Evolutionary conservation across 1,140 invertebrate genomes (phyloP).

Genomic region (Homalodisca vitripennis): DNA sequence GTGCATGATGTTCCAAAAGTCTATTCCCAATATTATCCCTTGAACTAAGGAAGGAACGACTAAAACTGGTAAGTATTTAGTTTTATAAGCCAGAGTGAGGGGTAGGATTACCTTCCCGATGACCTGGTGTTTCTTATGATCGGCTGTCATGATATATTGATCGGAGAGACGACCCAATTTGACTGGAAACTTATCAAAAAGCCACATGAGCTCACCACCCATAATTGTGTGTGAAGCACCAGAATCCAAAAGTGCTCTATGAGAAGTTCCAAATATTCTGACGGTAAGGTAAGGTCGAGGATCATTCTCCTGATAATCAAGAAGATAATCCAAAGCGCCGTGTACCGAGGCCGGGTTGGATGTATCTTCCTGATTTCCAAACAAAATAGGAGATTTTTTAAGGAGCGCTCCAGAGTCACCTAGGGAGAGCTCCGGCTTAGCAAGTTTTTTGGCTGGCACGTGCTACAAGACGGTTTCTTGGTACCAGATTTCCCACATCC

Average conservation of each 20-base stretch:
- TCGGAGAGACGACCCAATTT: not conserved
- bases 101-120: not conserved
- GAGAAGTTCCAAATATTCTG: not conserved
- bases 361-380: not conserved
- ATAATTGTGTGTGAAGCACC: not conserved
- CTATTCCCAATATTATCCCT: not conserved
- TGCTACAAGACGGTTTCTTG: not conserved
- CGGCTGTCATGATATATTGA: not conserved
- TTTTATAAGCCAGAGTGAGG: not conserved
- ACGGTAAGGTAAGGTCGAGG: not conserved
- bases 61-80: not conserved
- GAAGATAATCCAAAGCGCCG: not conserved
- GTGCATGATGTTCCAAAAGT: conserved; percentile 5
- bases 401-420: no score
- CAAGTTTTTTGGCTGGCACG: not conserved
- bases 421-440: not conserved
- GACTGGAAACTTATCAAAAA: not conserved
- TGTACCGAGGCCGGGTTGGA: not conserved
- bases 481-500: not conserved
- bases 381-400: no score
- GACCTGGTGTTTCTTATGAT: not conserved
- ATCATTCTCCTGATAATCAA: not conserved
- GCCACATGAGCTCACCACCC: not conserved
- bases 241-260: not conserved
- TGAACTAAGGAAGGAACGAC: not conserved